Percentiles rank a stretch among this genome's conserved stretches.
Evolutionary conservation across 1,140 invertebrate species (phyloP).

Genomic region (Trachymyrmex septentrionalis): DNA sequence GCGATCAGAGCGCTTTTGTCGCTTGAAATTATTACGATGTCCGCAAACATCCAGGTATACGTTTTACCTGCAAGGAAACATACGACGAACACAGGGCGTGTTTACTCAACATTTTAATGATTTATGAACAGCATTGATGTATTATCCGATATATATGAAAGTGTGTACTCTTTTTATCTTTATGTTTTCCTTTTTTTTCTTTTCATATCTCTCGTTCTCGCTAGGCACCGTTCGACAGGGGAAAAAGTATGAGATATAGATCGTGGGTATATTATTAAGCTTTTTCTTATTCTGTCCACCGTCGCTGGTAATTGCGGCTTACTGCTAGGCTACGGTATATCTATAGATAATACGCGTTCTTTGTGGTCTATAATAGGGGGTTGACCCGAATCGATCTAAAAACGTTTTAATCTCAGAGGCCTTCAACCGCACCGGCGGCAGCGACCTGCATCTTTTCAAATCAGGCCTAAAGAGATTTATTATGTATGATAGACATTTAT

Average conservation of each 20-base stretch:
- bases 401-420: conserved; percentile 54
- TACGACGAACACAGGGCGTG: neutral
- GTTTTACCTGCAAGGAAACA: neutral
- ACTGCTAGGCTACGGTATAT: conserved; percentile 37
- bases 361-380: conserved; percentile 60
- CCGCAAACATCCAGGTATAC: neutral
- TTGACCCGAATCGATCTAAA: conserved; percentile 74
- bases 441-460: conserved; percentile 49
- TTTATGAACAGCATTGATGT: conserved; percentile 28
- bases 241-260: conserved; percentile 18
- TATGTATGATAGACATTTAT: neutral
- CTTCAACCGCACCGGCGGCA: conserved; percentile 45
- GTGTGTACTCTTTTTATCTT: conserved; percentile 19
- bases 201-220: conserved; percentile 1
- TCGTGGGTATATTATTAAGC: conserved; percentile 62
- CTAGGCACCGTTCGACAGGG: neutral
- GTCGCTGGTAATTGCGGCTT: conserved; percentile 58
- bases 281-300: conserved; percentile 47
- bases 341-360: conserved; percentile 55
- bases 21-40: conserved; percentile 15
- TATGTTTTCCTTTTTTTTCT: neutral
- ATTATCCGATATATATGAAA: conserved; percentile 36
- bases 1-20: conserved; percentile 4
- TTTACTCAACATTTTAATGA: conserved; percentile 20
- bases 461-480: neutral